Conservation (phyloP, 2,113 vertebrate genomes). For the Symphodus melops region DNA sequence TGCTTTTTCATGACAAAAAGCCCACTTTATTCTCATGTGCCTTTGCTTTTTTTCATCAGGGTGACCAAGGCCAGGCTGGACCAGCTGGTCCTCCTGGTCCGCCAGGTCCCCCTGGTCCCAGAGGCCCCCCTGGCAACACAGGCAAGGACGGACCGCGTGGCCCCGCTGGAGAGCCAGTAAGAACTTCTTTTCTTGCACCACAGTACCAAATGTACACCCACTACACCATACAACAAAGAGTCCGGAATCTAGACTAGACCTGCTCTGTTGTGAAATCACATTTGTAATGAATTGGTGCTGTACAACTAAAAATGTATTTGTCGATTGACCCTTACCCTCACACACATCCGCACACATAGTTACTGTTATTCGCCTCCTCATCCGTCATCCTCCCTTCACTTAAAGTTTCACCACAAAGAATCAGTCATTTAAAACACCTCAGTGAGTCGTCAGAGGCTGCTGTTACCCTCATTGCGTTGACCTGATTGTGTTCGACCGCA, state of each 20-base stretch:
- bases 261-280: no score
- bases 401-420: constrained; percentile 36
- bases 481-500: constrained; percentile 21
- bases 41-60: constrained; percentile 78
- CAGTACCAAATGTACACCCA: not conserved
- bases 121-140: constrained; percentile 93
- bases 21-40: not conserved
- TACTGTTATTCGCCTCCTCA: constrained; percentile 8
- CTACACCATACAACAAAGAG: not conserved
- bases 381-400: constrained; percentile 9
- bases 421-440: constrained; percentile 35
- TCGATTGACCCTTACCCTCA: not conserved
- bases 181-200: constrained; percentile 47
- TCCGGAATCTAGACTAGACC: no score
- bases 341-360: not conserved
- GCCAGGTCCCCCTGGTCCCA: constrained; percentile 89
- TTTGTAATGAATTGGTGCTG: no score
- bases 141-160: constrained; percentile 94
- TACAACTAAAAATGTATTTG: no score
- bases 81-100: constrained; percentile 90
- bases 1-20: not conserved
- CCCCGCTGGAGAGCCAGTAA: constrained; percentile 88
- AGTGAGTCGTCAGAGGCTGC: constrained; percentile 37
- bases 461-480: constrained; percentile 19
- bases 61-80: constrained; percentile 92